Conservation (phyloP, 2,113 vertebrate species). For the Stigmatopora nigra region DNA sequence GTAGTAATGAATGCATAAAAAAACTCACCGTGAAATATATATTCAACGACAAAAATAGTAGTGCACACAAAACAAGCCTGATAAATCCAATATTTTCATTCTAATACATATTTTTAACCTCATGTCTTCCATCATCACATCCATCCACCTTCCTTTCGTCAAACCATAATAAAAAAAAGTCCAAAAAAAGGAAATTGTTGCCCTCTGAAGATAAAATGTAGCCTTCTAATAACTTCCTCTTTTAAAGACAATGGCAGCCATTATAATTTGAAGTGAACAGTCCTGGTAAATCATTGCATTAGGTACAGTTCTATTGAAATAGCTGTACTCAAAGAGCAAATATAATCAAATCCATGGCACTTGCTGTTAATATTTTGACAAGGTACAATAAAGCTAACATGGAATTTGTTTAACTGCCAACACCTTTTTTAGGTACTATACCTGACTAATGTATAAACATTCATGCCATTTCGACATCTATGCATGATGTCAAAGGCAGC, state of each 20-base stretch:
- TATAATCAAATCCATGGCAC: slow-evolving; percentile 16
- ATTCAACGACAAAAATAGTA: neutral
- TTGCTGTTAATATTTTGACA: slow-evolving; percentile 38
- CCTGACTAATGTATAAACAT: slow-evolving; percentile 46
- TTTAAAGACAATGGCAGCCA: slow-evolving; percentile 6
- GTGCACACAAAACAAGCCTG: neutral
- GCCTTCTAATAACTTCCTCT: slow-evolving; percentile 11
- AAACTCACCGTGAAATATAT: neutral
- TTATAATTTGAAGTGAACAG: slow-evolving; percentile 21
- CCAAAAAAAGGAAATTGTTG: slow-evolving; percentile 24
- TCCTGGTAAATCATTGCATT: slow-evolving; percentile 34
- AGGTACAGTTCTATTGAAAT: slow-evolving; percentile 9
- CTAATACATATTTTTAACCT: neutral
- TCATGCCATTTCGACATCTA: no score
- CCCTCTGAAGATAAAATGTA: slow-evolving; percentile 46
- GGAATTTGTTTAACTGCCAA: slow-evolving; percentile 72
- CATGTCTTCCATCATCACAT: no score
- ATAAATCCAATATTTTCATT: neutral
- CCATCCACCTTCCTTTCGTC: no score
- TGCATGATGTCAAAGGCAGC: no score
- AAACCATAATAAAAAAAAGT: no score
- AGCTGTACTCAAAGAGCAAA: slow-evolving; percentile 28
- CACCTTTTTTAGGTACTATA: slow-evolving; percentile 12
- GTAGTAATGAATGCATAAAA: neutral
- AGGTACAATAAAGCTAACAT: slow-evolving; percentile 37